These are phyloP conservation scores for Epirrita christyi DNA, from an alignment of 2,888 invertebrate genomes.

Conservation along the genomic window DNA sequence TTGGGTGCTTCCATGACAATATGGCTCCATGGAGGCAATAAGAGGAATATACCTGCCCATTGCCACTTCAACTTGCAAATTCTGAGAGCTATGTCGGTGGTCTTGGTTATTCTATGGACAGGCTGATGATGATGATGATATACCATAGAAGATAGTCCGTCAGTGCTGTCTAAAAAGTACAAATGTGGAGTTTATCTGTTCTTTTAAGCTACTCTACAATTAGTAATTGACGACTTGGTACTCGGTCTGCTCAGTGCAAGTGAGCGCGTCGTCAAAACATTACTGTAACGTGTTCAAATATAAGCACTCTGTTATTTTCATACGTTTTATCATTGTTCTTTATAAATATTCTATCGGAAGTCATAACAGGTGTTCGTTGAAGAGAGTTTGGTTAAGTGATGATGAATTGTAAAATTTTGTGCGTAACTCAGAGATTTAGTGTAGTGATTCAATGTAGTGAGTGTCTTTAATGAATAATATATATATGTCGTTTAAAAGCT, in stretches of 20 bases:
- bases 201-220: conserved; percentile 34
- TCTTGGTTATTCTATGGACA: too few relatives aligned
- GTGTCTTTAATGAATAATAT: conserved; percentile 21
- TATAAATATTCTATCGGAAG: background rate
- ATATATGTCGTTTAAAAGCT: conserved; percentile 28
- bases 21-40: too few relatives aligned
- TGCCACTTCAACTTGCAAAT: too few relatives aligned
- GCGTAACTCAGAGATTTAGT: background rate
- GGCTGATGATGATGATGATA: too few relatives aligned
- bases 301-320: conserved; percentile 18
- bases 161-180: too few relatives aligned
- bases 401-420: background rate
- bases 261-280: conserved; percentile 28
- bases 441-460: background rate
- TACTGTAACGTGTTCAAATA: conserved; percentile 13
- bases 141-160: too few relatives aligned
- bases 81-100: too few relatives aligned
- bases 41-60: too few relatives aligned
- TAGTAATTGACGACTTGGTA: conserved; percentile 32
- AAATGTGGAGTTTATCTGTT: too few relatives aligned
- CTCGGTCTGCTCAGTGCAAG: conserved; percentile 28
- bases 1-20: too few relatives aligned
- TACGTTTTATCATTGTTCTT: conserved; percentile 1
- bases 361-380: background rate
- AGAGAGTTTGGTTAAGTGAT: background rate